A percentile compares a stretch with the other conserved stretches of the same genome.
phyloP scores from a whole-genome alignment of 2,797 vertebrate genomes.

The Tenualosa thibaudeaui region DNA sequence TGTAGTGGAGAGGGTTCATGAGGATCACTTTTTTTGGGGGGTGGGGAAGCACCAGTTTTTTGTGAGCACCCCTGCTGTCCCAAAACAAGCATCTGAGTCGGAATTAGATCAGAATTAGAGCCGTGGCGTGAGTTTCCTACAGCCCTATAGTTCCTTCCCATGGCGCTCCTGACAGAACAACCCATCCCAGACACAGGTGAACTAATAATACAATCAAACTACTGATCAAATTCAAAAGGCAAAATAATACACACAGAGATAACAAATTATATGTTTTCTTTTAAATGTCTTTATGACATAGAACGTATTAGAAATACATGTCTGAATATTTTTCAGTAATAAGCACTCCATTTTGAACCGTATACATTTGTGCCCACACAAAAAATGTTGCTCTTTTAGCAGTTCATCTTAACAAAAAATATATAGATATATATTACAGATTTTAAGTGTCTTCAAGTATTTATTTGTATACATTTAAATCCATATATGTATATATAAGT shows the following conservation, averaged over 20 bases:
- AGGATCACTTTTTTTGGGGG: not conserved
- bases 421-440: conserved; percentile 57
- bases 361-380: conserved; percentile 48
- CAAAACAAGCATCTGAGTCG: not conserved
- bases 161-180: not conserved
- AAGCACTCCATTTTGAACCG: conserved; percentile 29
- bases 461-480: conserved; percentile 55
- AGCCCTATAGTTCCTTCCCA: not conserved
- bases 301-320: conserved; percentile 56
- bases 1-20: not conserved
- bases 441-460: conserved; percentile 62
- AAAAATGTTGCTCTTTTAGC: conserved; percentile 49
- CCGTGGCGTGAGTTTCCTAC: not conserved
- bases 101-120: not conserved
- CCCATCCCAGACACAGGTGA: not conserved
- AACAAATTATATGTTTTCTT: conserved; percentile 26
- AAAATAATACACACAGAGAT: conserved; percentile 32
- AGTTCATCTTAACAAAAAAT: conserved; percentile 61
- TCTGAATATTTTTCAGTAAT: conserved; percentile 41
- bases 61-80: not conserved
- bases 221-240: conserved; percentile 32
- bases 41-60: not conserved
- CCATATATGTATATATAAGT: conserved; percentile 51
- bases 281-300: conserved; percentile 59
- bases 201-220: conserved; percentile 15